These are phyloP conservation scores for Dolichoris vasculosae DNA, from an alignment of 1,140 invertebrate species.

Conservation along the genomic window DNA sequence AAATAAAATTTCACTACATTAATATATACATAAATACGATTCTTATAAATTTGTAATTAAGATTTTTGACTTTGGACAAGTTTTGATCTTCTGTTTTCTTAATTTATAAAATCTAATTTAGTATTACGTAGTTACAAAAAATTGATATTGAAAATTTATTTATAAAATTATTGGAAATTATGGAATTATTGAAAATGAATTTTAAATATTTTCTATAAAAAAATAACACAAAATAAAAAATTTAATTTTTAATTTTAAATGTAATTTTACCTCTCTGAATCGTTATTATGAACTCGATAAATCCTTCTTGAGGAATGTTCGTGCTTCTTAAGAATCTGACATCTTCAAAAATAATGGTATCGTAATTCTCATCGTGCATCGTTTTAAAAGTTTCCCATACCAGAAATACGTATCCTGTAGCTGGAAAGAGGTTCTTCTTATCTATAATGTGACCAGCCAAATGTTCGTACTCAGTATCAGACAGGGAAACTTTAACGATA, in stretches of 20 bases:
- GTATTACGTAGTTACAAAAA: too few relatives aligned
- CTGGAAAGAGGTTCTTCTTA: constrained; percentile 88
- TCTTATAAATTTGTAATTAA: too few relatives aligned
- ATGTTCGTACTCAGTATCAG: constrained; percentile 82
- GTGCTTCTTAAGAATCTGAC: constrained; percentile 88
- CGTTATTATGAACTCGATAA: constrained; percentile 83
- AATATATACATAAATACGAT: too few relatives aligned
- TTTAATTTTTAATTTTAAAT: not conserved
- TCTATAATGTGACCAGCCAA: constrained; percentile 90
- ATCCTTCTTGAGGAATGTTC: constrained; percentile 81
- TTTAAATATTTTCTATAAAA: too few relatives aligned
- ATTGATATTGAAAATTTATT: too few relatives aligned
- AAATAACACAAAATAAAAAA: too few relatives aligned
- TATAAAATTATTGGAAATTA: too few relatives aligned
- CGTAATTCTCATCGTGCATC: constrained; percentile 80
- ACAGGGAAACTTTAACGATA: constrained; percentile 77
- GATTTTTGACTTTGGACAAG: too few relatives aligned
- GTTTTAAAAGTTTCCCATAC: constrained; percentile 91
- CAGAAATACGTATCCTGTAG: constrained; percentile 88
- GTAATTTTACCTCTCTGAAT: constrained; percentile 81
- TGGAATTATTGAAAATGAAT: too few relatives aligned
- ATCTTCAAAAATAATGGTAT: constrained; percentile 88
- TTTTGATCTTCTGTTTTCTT: too few relatives aligned
- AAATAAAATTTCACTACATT: too few relatives aligned
- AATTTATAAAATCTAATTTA: too few relatives aligned